Percentiles rank a stretch among this genome's conserved stretches.
Conservation (phyloP, 2,797 vertebrate species). For the Phrynocephalus vlangalii region DNA sequence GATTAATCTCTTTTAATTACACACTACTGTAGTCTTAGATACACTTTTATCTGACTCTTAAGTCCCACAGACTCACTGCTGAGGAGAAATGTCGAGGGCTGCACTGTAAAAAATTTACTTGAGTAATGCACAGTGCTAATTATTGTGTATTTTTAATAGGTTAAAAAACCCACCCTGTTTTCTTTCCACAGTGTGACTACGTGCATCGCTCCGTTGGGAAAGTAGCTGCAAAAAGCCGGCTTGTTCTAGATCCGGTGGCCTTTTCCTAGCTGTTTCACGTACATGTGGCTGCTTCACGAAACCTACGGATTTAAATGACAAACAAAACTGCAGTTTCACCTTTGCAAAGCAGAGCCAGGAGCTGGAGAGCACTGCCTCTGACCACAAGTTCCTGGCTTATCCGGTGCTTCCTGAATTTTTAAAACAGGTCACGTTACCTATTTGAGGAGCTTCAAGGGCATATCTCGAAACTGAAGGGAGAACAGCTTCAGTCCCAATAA, state of each 20-base stretch:
- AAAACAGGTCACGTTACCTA: constrained; percentile 7
- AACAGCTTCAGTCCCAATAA: neutral
- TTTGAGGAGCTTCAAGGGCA: constrained; percentile 13
- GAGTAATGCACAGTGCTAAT: neutral
- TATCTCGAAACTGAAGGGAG: neutral
- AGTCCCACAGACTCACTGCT: neutral
- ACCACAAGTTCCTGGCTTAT: constrained; percentile 14
- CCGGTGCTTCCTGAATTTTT: neutral
- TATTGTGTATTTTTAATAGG: neutral
- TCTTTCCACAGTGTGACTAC: neutral
- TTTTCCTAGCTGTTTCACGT: constrained; percentile 6
- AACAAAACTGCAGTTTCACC: constrained; percentile 29
- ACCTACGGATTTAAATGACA: constrained; percentile 26
- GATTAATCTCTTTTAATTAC: neutral
- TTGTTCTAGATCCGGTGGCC: neutral
- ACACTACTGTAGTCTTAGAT: neutral
- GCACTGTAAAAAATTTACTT: neutral
- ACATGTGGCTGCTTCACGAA: neutral
- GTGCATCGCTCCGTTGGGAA: neutral
- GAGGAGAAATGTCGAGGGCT: neutral
- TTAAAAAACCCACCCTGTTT: neutral
- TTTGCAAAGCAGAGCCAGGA: neutral
- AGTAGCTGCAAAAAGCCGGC: constrained; percentile 1
- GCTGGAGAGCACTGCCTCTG: constrained; percentile 8
- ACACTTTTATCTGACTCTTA: neutral